These are phyloP conservation scores for Gallinago media DNA, from an alignment of 2,113 vertebrate species.

Conservation along the genomic window DNA sequence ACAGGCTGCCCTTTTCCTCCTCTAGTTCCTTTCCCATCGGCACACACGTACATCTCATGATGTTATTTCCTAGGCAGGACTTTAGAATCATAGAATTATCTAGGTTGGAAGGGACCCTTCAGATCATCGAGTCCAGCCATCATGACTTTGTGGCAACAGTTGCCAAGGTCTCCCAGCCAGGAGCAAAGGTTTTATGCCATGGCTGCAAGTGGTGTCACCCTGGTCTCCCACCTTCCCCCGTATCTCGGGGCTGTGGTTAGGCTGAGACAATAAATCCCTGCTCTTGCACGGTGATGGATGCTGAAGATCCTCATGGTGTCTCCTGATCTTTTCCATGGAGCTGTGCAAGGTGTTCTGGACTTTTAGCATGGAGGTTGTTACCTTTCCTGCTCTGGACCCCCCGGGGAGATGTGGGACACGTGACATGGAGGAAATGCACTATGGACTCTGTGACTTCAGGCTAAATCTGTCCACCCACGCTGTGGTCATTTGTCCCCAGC, in stretches of 20 bases:
- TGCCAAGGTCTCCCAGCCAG: neutral
- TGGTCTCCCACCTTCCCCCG: neutral
- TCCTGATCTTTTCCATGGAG: neutral
- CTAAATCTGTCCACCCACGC: neutral
- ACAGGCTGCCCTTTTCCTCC: neutral
- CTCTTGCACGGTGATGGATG: neutral
- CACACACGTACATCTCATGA: neutral
- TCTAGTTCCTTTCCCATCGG: neutral
- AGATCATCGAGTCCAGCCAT: neutral
- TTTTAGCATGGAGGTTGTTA: neutral
- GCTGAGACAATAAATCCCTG: neutral
- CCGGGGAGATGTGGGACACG: neutral
- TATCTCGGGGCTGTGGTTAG: neutral
- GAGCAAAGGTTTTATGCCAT: neutral
- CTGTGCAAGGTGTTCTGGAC: neutral
- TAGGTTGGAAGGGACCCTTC: neutral
- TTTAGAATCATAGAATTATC: neutral
- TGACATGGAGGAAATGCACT: neutral
- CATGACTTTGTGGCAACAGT: neutral
- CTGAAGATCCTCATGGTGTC: rapidly evolving
- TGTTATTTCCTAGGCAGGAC: neutral
- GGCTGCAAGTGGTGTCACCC: rapidly evolving
- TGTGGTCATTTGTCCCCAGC: rapidly evolving
- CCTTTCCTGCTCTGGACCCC: neutral
- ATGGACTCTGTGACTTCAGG: neutral